These are phyloP conservation scores for Formica exsecta DNA, from an alignment of 1,140 invertebrate genomes.

Conservation along the genomic window DNA sequence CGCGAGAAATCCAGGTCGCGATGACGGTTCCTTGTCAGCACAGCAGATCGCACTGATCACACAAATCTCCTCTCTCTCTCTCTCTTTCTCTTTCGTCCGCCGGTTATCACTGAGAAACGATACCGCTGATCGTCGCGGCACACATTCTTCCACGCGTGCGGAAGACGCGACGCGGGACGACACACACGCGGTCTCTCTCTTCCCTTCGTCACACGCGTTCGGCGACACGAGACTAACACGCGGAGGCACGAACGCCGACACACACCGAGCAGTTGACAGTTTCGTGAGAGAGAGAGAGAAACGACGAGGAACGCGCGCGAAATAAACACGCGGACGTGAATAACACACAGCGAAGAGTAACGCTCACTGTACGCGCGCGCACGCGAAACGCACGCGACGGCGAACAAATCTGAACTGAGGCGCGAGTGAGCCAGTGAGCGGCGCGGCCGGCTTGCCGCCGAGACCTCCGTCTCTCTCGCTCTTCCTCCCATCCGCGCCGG, in stretches of 20 bases:
- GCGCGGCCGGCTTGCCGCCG: conserved; percentile 34
- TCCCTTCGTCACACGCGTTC: neutral
- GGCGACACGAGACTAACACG: conserved; percentile 36
- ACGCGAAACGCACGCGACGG: conserved; percentile 75
- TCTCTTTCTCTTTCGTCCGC: conserved; percentile 60
- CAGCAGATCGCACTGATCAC: conserved; percentile 73
- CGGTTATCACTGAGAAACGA: conserved; percentile 71
- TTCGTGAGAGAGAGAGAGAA: neutral
- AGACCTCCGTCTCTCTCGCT: conserved; percentile 53
- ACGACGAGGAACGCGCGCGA: neutral
- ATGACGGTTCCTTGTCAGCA: conserved; percentile 31
- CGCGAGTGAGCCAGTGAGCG: conserved; percentile 22
- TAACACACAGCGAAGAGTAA: neutral
- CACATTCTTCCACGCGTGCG: conserved; percentile 60
- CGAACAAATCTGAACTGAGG: conserved; percentile 83
- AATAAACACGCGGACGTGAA: neutral
- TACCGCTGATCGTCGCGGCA: conserved; percentile 53
- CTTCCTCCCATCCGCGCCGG: neutral
- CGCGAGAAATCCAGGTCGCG: conserved; percentile 51
- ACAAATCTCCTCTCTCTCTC: conserved; percentile 57
- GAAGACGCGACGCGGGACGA: conserved; percentile 23
- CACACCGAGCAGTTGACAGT: neutral
- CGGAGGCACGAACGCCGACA: neutral
- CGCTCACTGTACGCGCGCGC: conserved; percentile 59
- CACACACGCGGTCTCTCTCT: neutral